Percentiles rank a stretch among this genome's conserved stretches.
These are phyloP conservation scores for Thereva unica DNA, from an alignment of 2,888 invertebrate species.

Conservation along the genomic window DNA sequence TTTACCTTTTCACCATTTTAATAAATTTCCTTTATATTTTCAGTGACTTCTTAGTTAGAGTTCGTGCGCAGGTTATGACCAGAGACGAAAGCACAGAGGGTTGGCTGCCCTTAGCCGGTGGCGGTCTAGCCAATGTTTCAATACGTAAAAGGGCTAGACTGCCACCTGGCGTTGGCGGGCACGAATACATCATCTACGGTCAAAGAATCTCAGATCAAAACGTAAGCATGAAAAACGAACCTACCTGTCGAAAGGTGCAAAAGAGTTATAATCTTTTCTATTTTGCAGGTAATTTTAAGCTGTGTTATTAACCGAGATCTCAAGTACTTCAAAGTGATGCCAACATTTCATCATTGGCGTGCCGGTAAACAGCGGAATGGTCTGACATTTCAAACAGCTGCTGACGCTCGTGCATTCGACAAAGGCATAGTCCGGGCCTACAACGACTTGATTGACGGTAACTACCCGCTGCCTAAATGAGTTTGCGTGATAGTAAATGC, in stretches of 20 bases:
- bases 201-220: slow-evolving; percentile 90
- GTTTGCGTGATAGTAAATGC: not conserved
- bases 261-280: slow-evolving; percentile 29
- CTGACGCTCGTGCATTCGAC: slow-evolving; percentile 92
- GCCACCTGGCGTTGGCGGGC: slow-evolving; percentile 62
- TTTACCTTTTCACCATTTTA: not conserved
- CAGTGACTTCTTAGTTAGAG: slow-evolving; percentile 94
- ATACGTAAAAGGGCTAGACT: slow-evolving; percentile 75
- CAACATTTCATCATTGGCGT: slow-evolving; percentile 98
- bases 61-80: slow-evolving; percentile 98
- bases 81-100: slow-evolving; percentile 96
- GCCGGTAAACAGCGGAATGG: slow-evolving; percentile 95
- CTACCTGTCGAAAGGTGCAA: slow-evolving; percentile 15
- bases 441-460: slow-evolving; percentile 89
- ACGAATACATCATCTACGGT: slow-evolving; percentile 92
- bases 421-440: slow-evolving; percentile 88
- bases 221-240: slow-evolving; percentile 63
- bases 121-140: slow-evolving; percentile 91
- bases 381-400: slow-evolving; percentile 93
- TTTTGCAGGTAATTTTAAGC: slow-evolving; percentile 81
- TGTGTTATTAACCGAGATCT: slow-evolving; percentile 95
- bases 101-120: slow-evolving; percentile 93
- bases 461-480: slow-evolving; percentile 49
- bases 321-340: slow-evolving; percentile 97
- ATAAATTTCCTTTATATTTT: slow-evolving; percentile 12